Evolutionary conservation across 2,113 vertebrate species (phyloP).

Genomic region (Nipponia nippon): DNA sequence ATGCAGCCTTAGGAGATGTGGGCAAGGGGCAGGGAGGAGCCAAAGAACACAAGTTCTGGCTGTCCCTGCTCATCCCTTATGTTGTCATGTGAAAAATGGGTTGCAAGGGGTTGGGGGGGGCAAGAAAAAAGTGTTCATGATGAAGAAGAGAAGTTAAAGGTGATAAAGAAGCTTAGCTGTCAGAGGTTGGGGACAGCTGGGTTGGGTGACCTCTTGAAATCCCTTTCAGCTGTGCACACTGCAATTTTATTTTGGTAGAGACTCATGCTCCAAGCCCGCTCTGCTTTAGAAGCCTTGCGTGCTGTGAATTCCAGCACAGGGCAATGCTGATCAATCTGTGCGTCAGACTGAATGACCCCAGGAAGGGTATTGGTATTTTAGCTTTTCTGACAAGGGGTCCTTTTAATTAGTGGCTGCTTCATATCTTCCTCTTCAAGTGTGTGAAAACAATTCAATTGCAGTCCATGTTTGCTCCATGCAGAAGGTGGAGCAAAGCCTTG

Average conservation of each 20-base stretch:
- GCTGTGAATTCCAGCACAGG: background rate
- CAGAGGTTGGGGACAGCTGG: background rate
- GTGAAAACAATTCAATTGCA: background rate
- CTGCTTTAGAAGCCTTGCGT: background rate
- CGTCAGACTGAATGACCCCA: background rate
- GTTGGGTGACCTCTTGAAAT: background rate
- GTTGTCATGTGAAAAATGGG: background rate
- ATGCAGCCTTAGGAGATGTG: background rate
- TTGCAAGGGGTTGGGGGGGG: accelerated
- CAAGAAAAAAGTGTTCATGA: background rate
- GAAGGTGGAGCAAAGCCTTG: background rate
- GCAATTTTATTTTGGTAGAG: background rate
- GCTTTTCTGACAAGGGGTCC: background rate
- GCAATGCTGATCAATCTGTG: background rate
- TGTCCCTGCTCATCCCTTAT: background rate
- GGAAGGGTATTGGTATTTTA: background rate
- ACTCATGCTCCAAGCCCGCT: background rate
- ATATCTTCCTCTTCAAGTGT: background rate
- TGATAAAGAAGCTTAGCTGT: background rate
- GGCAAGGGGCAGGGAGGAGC: background rate
- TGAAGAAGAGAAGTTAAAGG: background rate
- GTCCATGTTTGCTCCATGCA: accelerated
- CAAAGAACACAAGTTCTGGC: background rate
- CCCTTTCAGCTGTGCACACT: background rate
- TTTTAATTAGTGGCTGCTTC: background rate